phyloP scores from a whole-genome alignment of 2,888 invertebrate species.

The Alloplasta piceator region DNA sequence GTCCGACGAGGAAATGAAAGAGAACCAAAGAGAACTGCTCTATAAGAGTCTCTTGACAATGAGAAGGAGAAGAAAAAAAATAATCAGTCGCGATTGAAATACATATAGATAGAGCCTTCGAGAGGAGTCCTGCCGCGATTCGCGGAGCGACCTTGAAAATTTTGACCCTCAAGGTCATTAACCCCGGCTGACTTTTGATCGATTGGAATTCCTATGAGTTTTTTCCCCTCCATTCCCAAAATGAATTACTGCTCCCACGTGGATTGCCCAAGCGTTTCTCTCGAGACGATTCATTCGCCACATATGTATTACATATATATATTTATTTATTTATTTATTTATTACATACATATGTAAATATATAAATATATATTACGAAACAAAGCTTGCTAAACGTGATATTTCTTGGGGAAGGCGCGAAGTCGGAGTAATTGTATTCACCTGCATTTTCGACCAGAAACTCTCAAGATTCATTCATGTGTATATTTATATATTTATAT shows the following conservation, averaged over 20 bases:
- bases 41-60: slow-evolving; percentile 3
- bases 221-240: not conserved
- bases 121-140: no score
- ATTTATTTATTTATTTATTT: no score
- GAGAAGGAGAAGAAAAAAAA: no score
- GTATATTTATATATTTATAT: no score
- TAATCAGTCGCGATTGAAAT: no score
- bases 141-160: slow-evolving; percentile 59
- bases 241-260: not conserved
- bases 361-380: slow-evolving; percentile 30
- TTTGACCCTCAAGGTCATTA: slow-evolving; percentile 41
- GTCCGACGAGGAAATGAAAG: slow-evolving; percentile 64
- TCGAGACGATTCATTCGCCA: not conserved
- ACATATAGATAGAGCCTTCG: no score
- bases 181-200: slow-evolving; percentile 6
- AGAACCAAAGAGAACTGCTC: slow-evolving; percentile 1
- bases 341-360: slow-evolving; percentile 8
- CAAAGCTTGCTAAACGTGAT: slow-evolving; percentile 12
- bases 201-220: slow-evolving; percentile 5
- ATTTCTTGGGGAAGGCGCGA: slow-evolving; percentile 6
- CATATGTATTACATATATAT: not conserved
- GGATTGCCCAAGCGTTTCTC: not conserved
- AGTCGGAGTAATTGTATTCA: slow-evolving; percentile 35
- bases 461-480: no score
- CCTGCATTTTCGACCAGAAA: slow-evolving; percentile 24